phyloP scores from a whole-genome alignment of 2,113 vertebrate species.

The Raphicerus campestris region DNA sequence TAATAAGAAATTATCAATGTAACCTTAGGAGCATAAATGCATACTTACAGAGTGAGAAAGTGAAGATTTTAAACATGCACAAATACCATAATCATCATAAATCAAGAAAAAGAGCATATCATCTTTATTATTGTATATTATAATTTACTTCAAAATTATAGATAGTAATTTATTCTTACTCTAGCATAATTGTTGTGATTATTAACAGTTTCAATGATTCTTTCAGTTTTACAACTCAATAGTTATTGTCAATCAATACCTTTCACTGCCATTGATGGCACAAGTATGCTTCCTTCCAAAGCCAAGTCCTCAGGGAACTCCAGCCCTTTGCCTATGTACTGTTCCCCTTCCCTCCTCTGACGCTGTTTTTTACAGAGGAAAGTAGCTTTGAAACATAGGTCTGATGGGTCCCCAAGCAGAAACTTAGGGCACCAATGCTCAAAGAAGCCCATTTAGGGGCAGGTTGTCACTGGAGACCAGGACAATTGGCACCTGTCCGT shows the following conservation, averaged over 20 bases:
- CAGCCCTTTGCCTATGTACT: neutral
- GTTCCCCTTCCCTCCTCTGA: neutral
- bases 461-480: neutral
- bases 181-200: neutral
- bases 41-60: neutral
- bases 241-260: neutral
- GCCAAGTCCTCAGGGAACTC: neutral
- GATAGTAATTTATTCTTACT: neutral
- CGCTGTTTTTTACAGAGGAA: neutral
- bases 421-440: neutral
- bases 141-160: neutral
- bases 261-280: neutral
- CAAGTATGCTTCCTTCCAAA: neutral
- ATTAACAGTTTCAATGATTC: neutral
- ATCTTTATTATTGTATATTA: neutral
- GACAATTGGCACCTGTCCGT: accelerated
- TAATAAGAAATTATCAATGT: neutral
- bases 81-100: neutral
- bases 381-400: neutral
- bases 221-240: neutral
- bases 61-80: neutral
- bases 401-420: neutral
- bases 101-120: neutral
- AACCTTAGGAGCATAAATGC: neutral
- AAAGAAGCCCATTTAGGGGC: neutral